Evolutionary conservation across 2,113 vertebrate genomes (phyloP).

Genomic region (Solenodon paradoxus): DNA sequence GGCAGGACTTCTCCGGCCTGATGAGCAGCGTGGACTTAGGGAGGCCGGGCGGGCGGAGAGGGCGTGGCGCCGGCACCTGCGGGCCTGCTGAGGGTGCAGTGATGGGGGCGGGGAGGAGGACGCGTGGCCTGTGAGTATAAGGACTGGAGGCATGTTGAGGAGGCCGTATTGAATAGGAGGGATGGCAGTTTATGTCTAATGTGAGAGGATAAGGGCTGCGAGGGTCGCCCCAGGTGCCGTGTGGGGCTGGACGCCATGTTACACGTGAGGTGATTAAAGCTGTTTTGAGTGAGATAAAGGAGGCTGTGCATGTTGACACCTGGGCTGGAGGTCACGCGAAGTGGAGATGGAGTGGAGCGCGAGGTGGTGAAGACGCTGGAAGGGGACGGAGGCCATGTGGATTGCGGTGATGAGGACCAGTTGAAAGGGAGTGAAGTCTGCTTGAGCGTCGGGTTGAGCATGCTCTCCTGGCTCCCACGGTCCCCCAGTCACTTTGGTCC

Average conservation of each 20-base stretch:
- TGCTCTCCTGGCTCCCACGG: background rate
- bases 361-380: background rate
- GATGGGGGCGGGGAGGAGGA: background rate
- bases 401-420: background rate
- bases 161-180: background rate
- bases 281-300: background rate
- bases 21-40: rapidly evolving
- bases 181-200: no score
- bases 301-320: background rate
- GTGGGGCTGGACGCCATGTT: background rate
- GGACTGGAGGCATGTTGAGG: no score
- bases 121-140: no score
- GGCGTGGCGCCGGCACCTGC: rapidly evolving
- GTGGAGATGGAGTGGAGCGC: no score
- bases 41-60: no score
- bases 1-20: background rate
- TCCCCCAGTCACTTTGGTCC: background rate
- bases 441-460: background rate
- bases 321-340: background rate
- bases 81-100: background rate
- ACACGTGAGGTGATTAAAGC: background rate
- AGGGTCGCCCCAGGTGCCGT: no score
- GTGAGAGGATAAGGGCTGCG: no score
- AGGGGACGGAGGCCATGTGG: background rate
- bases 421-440: background rate